Evolutionary conservation across 2,797 vertebrate species (phyloP), one percentile per base, ranked within the genome.

Genomic region (Decapterus maruadsi): DNA sequence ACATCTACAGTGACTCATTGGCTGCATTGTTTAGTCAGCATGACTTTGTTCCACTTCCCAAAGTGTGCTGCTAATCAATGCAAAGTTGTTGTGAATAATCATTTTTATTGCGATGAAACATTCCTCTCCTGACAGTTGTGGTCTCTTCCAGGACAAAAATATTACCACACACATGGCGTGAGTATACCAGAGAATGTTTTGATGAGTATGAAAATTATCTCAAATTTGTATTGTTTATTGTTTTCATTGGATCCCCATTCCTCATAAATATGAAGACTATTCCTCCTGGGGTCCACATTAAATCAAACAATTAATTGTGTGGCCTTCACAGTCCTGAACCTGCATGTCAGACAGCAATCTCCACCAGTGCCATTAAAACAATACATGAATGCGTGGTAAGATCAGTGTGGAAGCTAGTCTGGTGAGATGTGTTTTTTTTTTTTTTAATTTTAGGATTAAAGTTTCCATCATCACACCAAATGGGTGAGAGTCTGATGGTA

Each of bases 401-500:
- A 19, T n/a, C 16, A n/a, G 13, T 6, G 9, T 36, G 34, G 34
- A 36, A 36, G 34, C 34, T 36, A 2, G 7, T 11, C 31, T 50
- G 7, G 7, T 16, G 17, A 17, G 17, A 19, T 48, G 45, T 48
- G 45, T 43, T 43, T 43, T 42, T 13, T 13, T 42, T n/a, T n/a
- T n/a, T n/a, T n/a, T n/a, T n/a, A n/a, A n/a, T n/a, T n/a, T n/a
- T n/a, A n/a, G n/a, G n/a, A n/a, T n/a, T 46, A 17, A 17, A 51
- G 14, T 63, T 81, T 58, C 22, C 10, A 53, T 62, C 6, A 53
- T 58, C 19, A 16, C 66, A 43, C 10, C 38, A 56, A 56, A 61
- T n/a, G n/a, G 31, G 22, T 45, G 4, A 50, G 51, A 16, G 6
- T 63, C 42, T 58, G 22, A 76, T 38, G 31, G 58, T 60, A 74